Conservation (phyloP, 92 coral and sea anemone species). For the Epizoanthus stellaris region DNA sequence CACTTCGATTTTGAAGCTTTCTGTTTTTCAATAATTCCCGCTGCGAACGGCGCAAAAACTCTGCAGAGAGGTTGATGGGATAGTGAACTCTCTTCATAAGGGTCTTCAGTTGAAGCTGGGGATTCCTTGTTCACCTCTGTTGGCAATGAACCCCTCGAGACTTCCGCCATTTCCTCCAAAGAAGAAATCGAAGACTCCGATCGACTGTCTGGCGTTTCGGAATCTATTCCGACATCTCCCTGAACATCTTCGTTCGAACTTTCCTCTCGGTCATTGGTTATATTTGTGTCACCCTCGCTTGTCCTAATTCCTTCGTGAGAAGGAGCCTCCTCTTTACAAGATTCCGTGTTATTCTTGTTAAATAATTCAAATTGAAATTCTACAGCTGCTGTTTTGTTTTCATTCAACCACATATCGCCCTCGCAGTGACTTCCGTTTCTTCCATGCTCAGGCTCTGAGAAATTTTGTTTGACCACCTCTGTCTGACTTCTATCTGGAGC, state of each 20-base stretch:
- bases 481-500: not conserved
- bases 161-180: constrained; percentile 30
- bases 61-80: constrained; percentile 48
- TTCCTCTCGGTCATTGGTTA: constrained; percentile 68
- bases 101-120: constrained; percentile 35
- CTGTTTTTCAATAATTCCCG: constrained; percentile 53
- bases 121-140: constrained; percentile 24
- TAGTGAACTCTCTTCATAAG: constrained; percentile 37
- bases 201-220: constrained; percentile 28
- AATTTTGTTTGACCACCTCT: not conserved
- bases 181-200: constrained; percentile 27
- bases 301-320: constrained; percentile 49
- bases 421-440: constrained; percentile 27
- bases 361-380: constrained; percentile 81
- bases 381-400: constrained; percentile 63
- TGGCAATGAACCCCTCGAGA: constrained; percentile 4
- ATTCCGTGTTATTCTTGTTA: constrained; percentile 72
- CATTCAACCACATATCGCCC: constrained; percentile 45
- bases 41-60: constrained; percentile 59
- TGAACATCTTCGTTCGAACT: constrained; percentile 48
- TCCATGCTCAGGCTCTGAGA: not conserved
- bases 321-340: constrained; percentile 58
- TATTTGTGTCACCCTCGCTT: constrained; percentile 57
- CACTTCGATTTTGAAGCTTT: constrained; percentile 54
- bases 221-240: constrained; percentile 1